Percentiles rank a stretch among this genome's conserved stretches.
phyloP scores from a whole-genome alignment of 2,888 invertebrate species.

The Epicampocera succincta region DNA sequence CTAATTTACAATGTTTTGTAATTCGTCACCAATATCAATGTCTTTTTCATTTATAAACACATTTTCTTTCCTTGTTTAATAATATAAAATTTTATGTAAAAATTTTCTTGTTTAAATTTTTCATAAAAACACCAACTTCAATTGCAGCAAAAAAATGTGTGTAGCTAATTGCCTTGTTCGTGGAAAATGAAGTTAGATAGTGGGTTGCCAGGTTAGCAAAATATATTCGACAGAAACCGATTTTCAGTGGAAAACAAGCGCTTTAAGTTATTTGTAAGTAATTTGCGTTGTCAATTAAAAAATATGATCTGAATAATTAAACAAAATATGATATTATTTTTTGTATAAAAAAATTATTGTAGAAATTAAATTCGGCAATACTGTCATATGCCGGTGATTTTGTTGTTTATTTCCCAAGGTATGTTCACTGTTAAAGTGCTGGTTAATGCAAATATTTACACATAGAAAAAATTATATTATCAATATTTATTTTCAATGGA shows the following conservation, averaged over 20 bases:
- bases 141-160: slow-evolving; percentile 48
- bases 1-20: neutral
- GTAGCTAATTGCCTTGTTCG: slow-evolving; percentile 35
- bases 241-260: too few relatives aligned
- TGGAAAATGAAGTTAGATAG: slow-evolving; percentile 52
- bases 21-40: neutral
- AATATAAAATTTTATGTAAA: slow-evolving; percentile 54
- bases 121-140: slow-evolving; percentile 60
- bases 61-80: slow-evolving; percentile 21
- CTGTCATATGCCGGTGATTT: slow-evolving; percentile 45
- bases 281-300: slow-evolving; percentile 1
- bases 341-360: neutral
- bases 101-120: slow-evolving; percentile 68
- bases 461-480: neutral
- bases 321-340: neutral
- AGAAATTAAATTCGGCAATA: slow-evolving; percentile 37
- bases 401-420: slow-evolving; percentile 27
- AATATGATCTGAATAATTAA: too few relatives aligned
- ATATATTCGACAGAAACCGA: too few relatives aligned
- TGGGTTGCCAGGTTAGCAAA: slow-evolving; percentile 50
- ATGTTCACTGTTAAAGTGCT: slow-evolving; percentile 32
- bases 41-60: slow-evolving; percentile 4
- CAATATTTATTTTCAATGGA: too few relatives aligned
- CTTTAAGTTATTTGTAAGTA: neutral
- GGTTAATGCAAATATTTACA: slow-evolving; percentile 7